Evolutionary conservation across 2,888 invertebrate genomes (phyloP).

Genomic region (Apocheima hispidaria): DNA sequence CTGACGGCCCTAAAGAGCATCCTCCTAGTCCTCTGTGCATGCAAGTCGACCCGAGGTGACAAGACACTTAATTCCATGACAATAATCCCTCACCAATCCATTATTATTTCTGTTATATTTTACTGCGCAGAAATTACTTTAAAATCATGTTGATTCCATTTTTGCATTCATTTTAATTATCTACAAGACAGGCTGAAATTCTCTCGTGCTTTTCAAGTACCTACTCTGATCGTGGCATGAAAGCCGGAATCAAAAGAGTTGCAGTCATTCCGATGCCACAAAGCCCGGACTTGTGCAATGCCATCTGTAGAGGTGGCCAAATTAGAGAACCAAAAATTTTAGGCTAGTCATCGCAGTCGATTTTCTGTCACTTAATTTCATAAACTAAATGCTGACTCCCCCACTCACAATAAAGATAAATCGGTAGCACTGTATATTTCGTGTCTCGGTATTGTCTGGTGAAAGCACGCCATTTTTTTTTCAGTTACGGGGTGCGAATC

Average conservation of each 20-base stretch:
- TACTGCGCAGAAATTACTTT: not conserved
- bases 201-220: slow-evolving; percentile 1
- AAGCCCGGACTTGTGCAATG: not conserved
- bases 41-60: not conserved
- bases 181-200: not conserved
- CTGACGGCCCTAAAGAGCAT: not conserved
- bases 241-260: slow-evolving; percentile 10
- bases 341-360: not conserved
- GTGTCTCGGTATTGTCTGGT: slow-evolving; percentile 15
- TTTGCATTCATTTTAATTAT: not conserved
- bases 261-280: not conserved
- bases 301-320: not conserved
- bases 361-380: not conserved
- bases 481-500: slow-evolving; percentile 25
- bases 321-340: not conserved
- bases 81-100: not conserved
- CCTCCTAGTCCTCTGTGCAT: not conserved
- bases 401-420: not conserved
- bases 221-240: not conserved
- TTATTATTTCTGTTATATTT: not conserved
- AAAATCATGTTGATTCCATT: not conserved
- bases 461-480: slow-evolving; percentile 22
- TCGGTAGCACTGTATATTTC: slow-evolving; percentile 6
- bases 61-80: not conserved
- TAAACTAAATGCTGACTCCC: not conserved